Conservation (phyloP, 2,888 invertebrate species). For the Andrena haemorrhoa region DNA sequence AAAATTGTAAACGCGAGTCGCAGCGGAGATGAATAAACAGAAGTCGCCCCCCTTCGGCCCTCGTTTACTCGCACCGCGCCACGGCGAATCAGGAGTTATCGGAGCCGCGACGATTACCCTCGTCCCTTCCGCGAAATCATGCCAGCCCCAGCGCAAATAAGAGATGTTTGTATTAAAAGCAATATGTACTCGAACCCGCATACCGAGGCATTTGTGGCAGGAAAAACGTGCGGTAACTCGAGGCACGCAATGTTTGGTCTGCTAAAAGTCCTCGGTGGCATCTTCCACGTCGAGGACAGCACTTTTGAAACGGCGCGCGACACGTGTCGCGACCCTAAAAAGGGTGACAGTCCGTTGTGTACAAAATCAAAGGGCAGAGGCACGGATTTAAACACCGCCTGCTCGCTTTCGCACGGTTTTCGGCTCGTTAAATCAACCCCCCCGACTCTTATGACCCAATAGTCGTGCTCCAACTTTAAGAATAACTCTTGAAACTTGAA, state of each 20-base stretch:
- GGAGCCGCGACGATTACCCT: constrained; percentile 38
- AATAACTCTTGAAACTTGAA: neutral
- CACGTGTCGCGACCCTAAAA: constrained; percentile 60
- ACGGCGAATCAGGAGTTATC: constrained; percentile 27
- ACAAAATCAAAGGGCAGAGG: constrained; percentile 69
- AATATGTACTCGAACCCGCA: constrained; percentile 71
- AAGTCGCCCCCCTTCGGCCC: neutral
- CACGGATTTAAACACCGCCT: constrained; percentile 71
- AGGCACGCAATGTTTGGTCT: constrained; percentile 80
- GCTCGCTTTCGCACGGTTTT: constrained; percentile 73
- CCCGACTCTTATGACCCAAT: neutral
- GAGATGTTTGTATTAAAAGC: constrained; percentile 70
- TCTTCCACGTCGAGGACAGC: constrained; percentile 57
- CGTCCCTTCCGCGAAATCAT: constrained; percentile 47
- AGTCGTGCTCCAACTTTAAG: neutral
- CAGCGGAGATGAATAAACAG: neutral
- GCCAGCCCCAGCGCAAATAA: constrained; percentile 56
- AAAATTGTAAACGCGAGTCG: neutral
- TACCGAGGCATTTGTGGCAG: constrained; percentile 46
- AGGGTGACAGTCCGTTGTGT: constrained; percentile 63
- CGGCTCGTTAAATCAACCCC: constrained; percentile 53
- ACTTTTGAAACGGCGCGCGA: constrained; percentile 67
- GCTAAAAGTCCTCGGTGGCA: constrained; percentile 78
- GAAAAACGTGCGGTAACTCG: constrained; percentile 72
- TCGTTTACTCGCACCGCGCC: constrained; percentile 21